Evolutionary conservation across 2,797 vertebrate species (phyloP).

Genomic region (Somateria mollissima): DNA sequence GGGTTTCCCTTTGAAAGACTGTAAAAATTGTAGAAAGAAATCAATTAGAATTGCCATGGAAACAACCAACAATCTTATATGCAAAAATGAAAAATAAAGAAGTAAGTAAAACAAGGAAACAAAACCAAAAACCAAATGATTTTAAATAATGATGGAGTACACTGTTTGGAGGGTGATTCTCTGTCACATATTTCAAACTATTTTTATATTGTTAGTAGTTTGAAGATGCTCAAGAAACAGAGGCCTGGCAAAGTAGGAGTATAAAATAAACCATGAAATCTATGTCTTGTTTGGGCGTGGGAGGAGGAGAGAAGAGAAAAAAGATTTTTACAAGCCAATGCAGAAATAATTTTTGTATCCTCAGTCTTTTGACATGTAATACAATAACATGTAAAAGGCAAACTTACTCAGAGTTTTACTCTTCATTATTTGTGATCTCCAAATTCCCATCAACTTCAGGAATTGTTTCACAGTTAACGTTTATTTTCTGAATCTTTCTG

Average conservation of each 20-base stretch:
- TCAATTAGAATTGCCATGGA: constrained; percentile 77
- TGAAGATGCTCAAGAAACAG: constrained; percentile 32
- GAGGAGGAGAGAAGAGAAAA: neutral
- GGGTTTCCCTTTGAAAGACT: constrained; percentile 68
- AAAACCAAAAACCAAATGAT: constrained; percentile 63
- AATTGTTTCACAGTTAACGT: neutral
- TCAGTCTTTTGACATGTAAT: neutral
- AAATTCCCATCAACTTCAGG: neutral
- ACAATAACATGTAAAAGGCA: neutral
- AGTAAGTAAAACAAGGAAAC: constrained; percentile 63
- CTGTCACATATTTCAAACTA: neutral
- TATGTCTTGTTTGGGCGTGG: neutral
- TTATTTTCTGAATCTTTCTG: neutral
- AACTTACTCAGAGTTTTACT: neutral
- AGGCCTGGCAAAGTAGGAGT: neutral
- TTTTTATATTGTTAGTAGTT: neutral
- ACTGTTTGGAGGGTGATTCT: neutral
- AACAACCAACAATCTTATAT: constrained; percentile 74
- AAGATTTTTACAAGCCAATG: neutral
- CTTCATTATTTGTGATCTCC: neutral
- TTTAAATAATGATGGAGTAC: constrained; percentile 14
- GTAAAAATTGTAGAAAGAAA: constrained; percentile 75
- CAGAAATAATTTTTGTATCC: neutral
- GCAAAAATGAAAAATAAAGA: constrained; percentile 52
- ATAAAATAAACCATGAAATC: neutral